Evolutionary conservation across 2,888 invertebrate species (phyloP).

Genomic region (Agapetus fuscipes): DNA sequence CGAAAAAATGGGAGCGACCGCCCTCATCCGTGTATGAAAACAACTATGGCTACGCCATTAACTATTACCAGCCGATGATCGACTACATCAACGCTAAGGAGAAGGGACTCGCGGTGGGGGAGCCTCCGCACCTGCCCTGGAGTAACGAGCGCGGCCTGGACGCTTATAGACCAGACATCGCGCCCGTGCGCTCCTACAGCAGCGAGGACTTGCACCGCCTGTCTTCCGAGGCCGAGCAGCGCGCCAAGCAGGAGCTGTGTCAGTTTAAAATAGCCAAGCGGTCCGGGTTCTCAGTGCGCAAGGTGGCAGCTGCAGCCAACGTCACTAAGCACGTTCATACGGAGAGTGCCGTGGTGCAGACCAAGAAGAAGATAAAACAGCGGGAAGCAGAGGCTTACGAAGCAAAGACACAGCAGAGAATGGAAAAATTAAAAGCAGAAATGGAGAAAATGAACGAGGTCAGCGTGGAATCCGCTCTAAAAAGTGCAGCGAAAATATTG

Average conservation of each 20-base stretch:
- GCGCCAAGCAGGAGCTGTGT: constrained; percentile 57
- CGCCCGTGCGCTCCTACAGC: constrained; percentile 56
- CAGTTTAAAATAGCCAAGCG: constrained; percentile 49
- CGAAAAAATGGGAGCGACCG: constrained; percentile 28
- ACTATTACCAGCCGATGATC: constrained; percentile 81
- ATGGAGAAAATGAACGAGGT: constrained; percentile 35
- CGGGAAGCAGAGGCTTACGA: constrained; percentile 33
- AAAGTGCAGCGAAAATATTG: constrained; percentile 46
- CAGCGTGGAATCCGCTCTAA: constrained; percentile 40
- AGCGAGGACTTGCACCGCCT: constrained; percentile 56
- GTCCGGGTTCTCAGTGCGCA: constrained; percentile 51
- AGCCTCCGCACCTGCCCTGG: constrained; percentile 63
- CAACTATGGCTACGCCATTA: constrained; percentile 76
- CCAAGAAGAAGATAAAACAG: constrained; percentile 40
- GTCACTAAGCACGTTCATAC: constrained; percentile 53
- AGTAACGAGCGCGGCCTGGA: constrained; percentile 59
- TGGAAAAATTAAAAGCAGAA: constrained; percentile 33
- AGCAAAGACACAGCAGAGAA: constrained; percentile 36
- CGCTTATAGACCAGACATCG: constrained; percentile 55
- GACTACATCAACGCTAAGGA: constrained; percentile 70
- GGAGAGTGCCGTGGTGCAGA: constrained; percentile 40
- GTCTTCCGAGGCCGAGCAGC: constrained; percentile 56
- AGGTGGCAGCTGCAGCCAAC: constrained; percentile 52
- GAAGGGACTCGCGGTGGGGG: constrained; percentile 30
- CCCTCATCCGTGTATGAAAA: constrained; percentile 65